Base-by-base conservation (phyloP, 2,888 invertebrate species). In the Drosophila mulleri region DNA sequence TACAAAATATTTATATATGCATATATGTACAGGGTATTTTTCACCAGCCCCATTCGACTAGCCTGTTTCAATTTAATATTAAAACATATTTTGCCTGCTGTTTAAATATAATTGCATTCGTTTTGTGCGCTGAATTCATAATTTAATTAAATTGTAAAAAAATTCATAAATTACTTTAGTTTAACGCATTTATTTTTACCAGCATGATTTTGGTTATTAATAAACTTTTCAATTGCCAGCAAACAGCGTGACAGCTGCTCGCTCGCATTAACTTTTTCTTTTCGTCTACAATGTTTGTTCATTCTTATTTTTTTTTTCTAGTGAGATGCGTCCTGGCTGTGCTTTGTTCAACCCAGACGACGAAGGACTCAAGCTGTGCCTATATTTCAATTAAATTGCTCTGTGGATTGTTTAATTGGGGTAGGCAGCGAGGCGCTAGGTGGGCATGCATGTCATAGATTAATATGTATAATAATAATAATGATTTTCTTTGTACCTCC, bases 11-110 rank as follows among this genome's bases (percentile, higher is more conserved):
- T n/a, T n/a, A 0, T 16, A 37, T 41, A 20, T n/a, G 3, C 16
- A 2, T 16, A 41, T 20, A 6, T 16, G 11, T 58, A 8, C 37
- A 39, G 69, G 23, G 50, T 64, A 48, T 59, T 14, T 1, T 5
- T 0, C 2, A 8, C 0, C 4, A 9, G 54, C 3, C 0, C 26
- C 1, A 2, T 29, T 18, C 4, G 14, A 9, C 18, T 8, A 9
- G 32, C 54, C 12, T 26, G 39, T 26, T 54, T 89, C 73, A 80
- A 85, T 89, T 80, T 85, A 73, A 78, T 88, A 88, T 82, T 78
- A 85, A 90, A 90, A 88, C 90, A 83, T 85, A 75, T 82, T 86
- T 90, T 67, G 59, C 68, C 65, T 72, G 76, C 75, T 82, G 76
- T 66, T 85, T 78, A 90, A 86, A 88, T 80, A 89, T 82, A 86